Evolutionary conservation across 2,888 invertebrate species (phyloP).

Genomic region (Chloroclysta siterata): DNA sequence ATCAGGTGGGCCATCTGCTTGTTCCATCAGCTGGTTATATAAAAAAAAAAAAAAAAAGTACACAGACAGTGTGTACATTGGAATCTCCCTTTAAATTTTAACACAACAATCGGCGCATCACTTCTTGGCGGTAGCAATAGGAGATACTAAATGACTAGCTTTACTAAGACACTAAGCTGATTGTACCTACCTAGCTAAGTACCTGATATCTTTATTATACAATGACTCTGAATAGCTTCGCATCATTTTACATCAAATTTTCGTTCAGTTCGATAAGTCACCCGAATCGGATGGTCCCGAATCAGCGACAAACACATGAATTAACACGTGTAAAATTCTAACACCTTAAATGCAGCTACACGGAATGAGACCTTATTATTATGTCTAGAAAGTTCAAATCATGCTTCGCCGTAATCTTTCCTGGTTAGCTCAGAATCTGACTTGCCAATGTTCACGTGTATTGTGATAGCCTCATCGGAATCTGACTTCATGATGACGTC

Average conservation of each 20-base stretch:
- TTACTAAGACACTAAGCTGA: too few species aligned
- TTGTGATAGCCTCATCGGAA: conserved; percentile 78
- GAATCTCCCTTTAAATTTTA: too few species aligned
- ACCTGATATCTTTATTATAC: too few species aligned
- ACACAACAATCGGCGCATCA: too few species aligned
- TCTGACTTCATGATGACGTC: conserved; percentile 76
- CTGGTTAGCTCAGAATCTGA: conserved; percentile 58
- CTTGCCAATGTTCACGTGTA: conserved; percentile 78
- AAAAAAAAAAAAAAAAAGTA: too few species aligned
- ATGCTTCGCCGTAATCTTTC: conserved; percentile 62
- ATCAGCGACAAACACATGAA: conserved; percentile 2
- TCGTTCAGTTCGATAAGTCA: neutral
- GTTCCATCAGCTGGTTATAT: too few species aligned
- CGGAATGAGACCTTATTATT: conserved; percentile 52
- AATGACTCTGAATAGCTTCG: too few species aligned
- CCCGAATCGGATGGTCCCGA: neutral
- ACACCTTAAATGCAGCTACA: conserved; percentile 56
- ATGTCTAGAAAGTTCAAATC: conserved; percentile 38
- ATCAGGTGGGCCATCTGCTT: too few species aligned
- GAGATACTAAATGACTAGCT: too few species aligned
- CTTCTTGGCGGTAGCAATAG: too few species aligned
- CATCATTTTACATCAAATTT: neutral
- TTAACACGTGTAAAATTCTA: conserved; percentile 7
- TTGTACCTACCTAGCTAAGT: too few species aligned
- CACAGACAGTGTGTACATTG: too few species aligned